Evolutionary conservation across 2,113 vertebrate species (phyloP), one percentile per base, ranked within the genome.

Genomic region (Salminus brasiliensis): DNA sequence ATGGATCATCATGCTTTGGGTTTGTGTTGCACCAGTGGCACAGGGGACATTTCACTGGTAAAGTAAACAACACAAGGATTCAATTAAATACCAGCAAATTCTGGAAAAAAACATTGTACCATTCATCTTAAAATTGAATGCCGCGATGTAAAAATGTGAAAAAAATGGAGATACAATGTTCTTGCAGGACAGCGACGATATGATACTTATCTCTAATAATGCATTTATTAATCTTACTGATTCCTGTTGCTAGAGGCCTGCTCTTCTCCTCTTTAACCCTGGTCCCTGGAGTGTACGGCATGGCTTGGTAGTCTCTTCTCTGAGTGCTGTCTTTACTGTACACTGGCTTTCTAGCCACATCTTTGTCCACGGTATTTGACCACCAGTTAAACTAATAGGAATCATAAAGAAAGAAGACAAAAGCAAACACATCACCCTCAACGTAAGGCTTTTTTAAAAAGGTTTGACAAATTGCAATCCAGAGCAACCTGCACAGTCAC

Each of bases 221-320:
- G n/a, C n/a, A n/a, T n/a, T n/a, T n/a, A n/a, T n/a, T n/a, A n/a
- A 30, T 23, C 89, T 92, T 87, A 92, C 86, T 85, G 87, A 87
- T 94, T 81, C 90, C 90, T 67, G 34, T 70, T 4, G 83, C 53
- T 76, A 12, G 74, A 77, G 85, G 80, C 72, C 69, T 83, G 67
- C 87, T 82, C 32, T 34, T 85, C 70, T 72, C 80, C 67, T 89
- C 32, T 81, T 72, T 81, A 1, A 79, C 43, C 27, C 83, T 83
- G n/a, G 77, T 84, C 80, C 39, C 41, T 84, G 80, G 2, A 3
- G 32, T 49, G 53, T 82, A 84, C 10, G 8, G 1, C 52, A 70
- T 78, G 29, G 81, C 86, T 81, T 81, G 87, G 80, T 90, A 90
- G 80, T 92, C 88, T 32, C 10, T 76, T 67, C 88, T 90, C 68